Evolutionary conservation across 2,113 vertebrate genomes (phyloP), one percentile per base, ranked within the genome.

Genomic region (Macaca mulatta): DNA sequence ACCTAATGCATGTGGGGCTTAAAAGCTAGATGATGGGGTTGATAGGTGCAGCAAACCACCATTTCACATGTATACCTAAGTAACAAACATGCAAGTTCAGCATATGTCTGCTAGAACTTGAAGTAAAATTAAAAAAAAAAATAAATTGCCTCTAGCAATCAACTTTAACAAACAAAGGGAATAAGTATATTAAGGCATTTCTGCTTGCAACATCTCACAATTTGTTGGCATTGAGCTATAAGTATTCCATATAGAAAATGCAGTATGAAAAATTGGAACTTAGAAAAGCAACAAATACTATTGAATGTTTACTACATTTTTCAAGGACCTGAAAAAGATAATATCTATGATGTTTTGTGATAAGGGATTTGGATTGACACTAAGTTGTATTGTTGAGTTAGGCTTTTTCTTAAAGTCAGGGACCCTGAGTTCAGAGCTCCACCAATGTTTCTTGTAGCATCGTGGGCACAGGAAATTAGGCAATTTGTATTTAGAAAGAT

Each of bases 231-330:
- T 27, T 94, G 64, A 83, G 32, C 81, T 96, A 17, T 50, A 85
- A 91, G 4, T 43, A 95, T 93, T 92, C 52, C n/a, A 48, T 64
- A 84, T 57, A 95, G 18, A 97, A 95, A 90, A 72, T 67, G 27
- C 91, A 57, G 11, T 59, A 22, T 87, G 32, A 83, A 83, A 91
- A 78, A 74, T 13, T 90, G 23, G 32, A 93, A 84, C 67, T 92
- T 72, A 92, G 27, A 88, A 79, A 7, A 75, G 1, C 35, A 78
- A 74, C 4, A 61, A 79, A 74, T 70, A 91, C 20, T 59, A 70
- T 35, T 95, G 27, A 79, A 92, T 87, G 22, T 80, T 90, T 83
- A 9, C 27, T 89, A 72, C 3, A 78, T 59, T 95, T 96, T 93
- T 89, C 43, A 96, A 90, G 25, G 16, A 88, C 20, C 43, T 55